Percentiles rank a stretch among this genome's conserved stretches.
These are phyloP conservation scores for Mythimna ferrago DNA, from an alignment of 2,888 invertebrate genomes.

Conservation along the genomic window DNA sequence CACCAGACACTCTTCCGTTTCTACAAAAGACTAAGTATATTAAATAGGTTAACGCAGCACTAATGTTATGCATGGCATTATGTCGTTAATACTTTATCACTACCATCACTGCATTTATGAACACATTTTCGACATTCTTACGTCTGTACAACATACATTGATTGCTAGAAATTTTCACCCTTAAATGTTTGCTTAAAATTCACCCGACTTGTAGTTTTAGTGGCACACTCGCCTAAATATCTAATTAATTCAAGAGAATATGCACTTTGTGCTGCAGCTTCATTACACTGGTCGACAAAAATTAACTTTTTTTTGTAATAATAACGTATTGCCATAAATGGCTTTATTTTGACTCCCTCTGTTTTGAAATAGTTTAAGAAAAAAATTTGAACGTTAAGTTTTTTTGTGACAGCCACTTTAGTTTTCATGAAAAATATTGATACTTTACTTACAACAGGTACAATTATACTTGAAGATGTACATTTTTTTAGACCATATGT, in stretches of 20 bases:
- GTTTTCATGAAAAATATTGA: too few species aligned
- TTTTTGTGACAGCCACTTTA: too few species aligned
- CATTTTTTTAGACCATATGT: too few species aligned
- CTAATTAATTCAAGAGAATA: not conserved
- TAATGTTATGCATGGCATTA: conserved; percentile 38
- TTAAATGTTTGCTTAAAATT: not conserved
- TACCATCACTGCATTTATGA: conserved; percentile 37
- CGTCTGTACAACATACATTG: conserved; percentile 1
- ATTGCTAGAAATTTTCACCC: not conserved
- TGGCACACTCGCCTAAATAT: not conserved
- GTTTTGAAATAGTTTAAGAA: too few species aligned
- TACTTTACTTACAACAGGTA: too few species aligned
- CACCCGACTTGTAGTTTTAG: not conserved
- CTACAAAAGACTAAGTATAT: conserved; percentile 15
- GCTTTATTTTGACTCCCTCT: too few species aligned
- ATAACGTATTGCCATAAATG: too few species aligned
- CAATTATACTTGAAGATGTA: too few species aligned
- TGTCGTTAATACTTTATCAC: conserved; percentile 44
- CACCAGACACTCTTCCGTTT: not conserved
- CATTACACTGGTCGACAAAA: too few species aligned
- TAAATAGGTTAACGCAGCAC: conserved; percentile 38
- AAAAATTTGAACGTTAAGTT: too few species aligned
- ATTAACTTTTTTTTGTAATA: too few species aligned
- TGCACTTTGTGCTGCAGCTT: not conserved
- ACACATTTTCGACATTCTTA: conserved; percentile 20